These are phyloP conservation scores for Glyphotaelius pellucidus DNA, from an alignment of 2,888 invertebrate genomes.

Conservation along the genomic window DNA sequence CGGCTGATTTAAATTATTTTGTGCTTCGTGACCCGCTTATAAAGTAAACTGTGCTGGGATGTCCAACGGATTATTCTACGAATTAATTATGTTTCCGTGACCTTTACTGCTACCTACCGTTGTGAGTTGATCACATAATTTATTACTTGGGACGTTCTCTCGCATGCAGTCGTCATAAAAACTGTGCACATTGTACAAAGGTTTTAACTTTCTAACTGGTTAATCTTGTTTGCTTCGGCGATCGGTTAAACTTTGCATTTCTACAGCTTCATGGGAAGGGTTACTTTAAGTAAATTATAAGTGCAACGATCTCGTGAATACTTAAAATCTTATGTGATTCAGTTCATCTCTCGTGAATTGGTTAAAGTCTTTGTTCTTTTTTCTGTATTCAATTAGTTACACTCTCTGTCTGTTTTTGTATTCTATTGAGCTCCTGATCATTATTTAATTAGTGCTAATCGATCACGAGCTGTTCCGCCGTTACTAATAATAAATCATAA, in stretches of 20 bases:
- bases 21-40: conserved; percentile 18
- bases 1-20: conserved; percentile 33
- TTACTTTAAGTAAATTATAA: conserved; percentile 6
- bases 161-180: conserved; percentile 43
- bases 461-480: not conserved
- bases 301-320: not conserved
- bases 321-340: not conserved
- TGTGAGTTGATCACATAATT: conserved; percentile 38
- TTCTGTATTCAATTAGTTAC: not conserved
- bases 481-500: conserved; percentile 33
- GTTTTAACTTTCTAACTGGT: conserved; percentile 60
- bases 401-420: not conserved
- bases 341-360: not conserved
- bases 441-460: conserved; percentile 23
- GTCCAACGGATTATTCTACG: conserved; percentile 4
- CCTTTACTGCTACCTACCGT: conserved; percentile 20
- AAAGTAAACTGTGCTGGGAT: conserved; percentile 22
- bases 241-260: conserved; percentile 47
- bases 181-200: conserved; percentile 55
- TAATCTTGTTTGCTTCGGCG: conserved; percentile 51
- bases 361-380: not conserved
- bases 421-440: not conserved
- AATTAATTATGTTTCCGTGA: conserved; percentile 16
- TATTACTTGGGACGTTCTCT: conserved; percentile 27
- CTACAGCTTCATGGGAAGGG: conserved; percentile 47